Base-by-base conservation (phyloP, 1,140 invertebrate species). In the Bradysia coprophila region DNA sequence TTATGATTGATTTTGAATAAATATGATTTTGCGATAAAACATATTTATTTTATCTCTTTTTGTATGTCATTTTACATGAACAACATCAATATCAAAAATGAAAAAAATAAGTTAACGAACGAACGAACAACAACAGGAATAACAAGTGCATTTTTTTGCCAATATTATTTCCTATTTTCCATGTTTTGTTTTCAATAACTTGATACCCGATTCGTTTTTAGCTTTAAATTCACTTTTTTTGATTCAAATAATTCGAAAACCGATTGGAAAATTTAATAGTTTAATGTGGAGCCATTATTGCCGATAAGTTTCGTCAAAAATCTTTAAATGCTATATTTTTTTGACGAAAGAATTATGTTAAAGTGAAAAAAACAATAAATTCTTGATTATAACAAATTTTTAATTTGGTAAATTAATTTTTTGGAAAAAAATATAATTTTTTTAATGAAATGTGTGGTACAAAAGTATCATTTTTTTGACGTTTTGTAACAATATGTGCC, bases 281-380 rank as follows among this genome's bases (percentile, higher is more conserved):
- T n/a, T n/a, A 8, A 8, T 28, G 24, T 28, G 24, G 57, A 59
- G 57, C 57, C 57, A 59, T 59, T 59, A 55, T 49, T 53, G 59
- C 59, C 57, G 54, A 55, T 59, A 59, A 55, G 57, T 59, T 59
- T 59, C 57, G 57, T 59, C 54, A 54, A 59, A 59, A 59, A 59
- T 59, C 55, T 46, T 36, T 36, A n/a, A 10, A 15, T 36, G 18
- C n/a, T n/a, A 36, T 9, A 36, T 11, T 9, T 28, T 41, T 41
- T 6, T 59, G 56, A 59, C 57, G 58, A 59, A 57, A 59, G 56
- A 59, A 57, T 59, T 59, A 57, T 52, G 47, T 16, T n/a, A 4
- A n/a, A 45, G 5, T 39, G 19, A 28, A 8, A 28, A 28, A n/a
- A n/a, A n/a, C n/a, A n/a, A n/a, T n/a, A n/a, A n/a, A n/a, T n/a